Evolutionary conservation across 2,797 vertebrate species (phyloP).

Genomic region (Sebastolobus altivelis): DNA sequence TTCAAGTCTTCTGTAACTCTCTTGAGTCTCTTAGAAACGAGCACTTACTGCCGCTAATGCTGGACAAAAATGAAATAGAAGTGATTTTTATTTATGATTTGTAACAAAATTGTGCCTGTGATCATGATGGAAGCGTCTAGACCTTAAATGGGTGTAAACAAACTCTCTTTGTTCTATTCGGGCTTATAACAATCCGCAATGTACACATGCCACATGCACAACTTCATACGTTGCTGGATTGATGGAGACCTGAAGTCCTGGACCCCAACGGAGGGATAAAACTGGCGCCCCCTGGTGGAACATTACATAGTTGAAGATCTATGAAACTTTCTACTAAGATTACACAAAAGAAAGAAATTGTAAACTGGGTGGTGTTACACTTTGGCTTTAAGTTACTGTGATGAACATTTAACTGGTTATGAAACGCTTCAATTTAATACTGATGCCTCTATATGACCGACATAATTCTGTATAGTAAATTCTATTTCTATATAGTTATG

Average conservation of each 20-base stretch:
- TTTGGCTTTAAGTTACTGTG: background rate
- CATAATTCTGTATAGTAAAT: too few relatives aligned
- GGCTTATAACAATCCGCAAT: background rate
- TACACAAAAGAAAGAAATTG: background rate
- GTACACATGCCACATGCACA: background rate
- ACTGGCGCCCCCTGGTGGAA: background rate
- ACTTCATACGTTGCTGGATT: background rate
- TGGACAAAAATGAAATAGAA: background rate
- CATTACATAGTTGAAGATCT: background rate
- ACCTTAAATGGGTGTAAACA: background rate
- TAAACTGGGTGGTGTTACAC: background rate
- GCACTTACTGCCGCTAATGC: background rate
- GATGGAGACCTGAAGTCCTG: background rate
- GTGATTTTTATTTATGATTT: too few relatives aligned
- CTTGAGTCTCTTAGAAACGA: background rate
- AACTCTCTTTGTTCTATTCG: background rate
- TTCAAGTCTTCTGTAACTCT: background rate
- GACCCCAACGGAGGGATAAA: background rate
- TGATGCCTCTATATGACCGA: too few relatives aligned
- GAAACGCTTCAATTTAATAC: too few relatives aligned
- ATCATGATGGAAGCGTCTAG: background rate
- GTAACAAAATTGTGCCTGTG: too few relatives aligned
- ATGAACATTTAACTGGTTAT: too few relatives aligned
- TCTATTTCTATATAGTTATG: too few relatives aligned
- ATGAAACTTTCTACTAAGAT: background rate